Conservation (phyloP, 1,140 invertebrate genomes). For the Argopecten irradians region DNA sequence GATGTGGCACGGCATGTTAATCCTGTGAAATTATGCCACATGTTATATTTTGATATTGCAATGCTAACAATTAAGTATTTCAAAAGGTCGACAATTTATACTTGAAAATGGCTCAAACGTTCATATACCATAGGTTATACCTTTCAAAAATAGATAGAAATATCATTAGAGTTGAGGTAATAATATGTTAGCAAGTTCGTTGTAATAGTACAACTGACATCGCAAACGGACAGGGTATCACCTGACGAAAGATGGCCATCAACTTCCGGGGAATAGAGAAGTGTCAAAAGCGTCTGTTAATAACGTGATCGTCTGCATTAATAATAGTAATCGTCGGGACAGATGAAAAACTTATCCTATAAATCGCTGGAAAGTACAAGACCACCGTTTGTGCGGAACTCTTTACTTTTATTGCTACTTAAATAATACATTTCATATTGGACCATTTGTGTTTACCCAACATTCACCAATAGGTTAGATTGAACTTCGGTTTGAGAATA, state of each 20-base stretch:
- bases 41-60: too few species aligned
- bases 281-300: background rate
- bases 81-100: too few species aligned
- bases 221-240: background rate
- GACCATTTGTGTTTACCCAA: background rate
- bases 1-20: too few species aligned
- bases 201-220: background rate
- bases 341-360: background rate
- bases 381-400: background rate
- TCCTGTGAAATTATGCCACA: too few species aligned
- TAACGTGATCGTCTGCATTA: background rate
- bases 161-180: too few species aligned
- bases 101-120: too few species aligned
- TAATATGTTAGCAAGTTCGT: background rate
- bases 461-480: background rate
- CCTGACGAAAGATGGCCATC: background rate
- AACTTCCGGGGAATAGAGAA: background rate
- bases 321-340: background rate
- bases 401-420: slow-evolving; percentile 23
- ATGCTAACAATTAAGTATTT: too few species aligned
- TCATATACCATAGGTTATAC: too few species aligned
- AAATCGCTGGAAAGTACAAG: background rate
- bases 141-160: too few species aligned
- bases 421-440: background rate
- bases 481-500: background rate